Evolutionary conservation across 1,140 invertebrate genomes (phyloP), one percentile per base, ranked within the genome.

Genomic region (Drosophila takahashii): DNA sequence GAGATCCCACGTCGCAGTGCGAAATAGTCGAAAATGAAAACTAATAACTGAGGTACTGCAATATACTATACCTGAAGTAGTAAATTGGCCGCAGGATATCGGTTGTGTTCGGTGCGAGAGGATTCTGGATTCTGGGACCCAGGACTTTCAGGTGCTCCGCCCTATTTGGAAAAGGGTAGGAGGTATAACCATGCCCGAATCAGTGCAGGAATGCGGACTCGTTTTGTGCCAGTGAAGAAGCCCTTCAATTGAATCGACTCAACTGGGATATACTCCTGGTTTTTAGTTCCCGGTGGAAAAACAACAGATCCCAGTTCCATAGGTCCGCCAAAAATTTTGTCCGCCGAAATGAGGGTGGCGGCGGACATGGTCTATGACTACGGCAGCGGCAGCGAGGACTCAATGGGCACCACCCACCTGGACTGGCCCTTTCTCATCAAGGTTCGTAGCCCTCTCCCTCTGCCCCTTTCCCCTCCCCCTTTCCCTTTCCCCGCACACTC

Each of bases 361-460:
- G 45, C 87, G 47, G 84, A 89, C 62, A 66, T 84, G 60, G 60
- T 67, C 36, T 89, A 89, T 16, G 83, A 85, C 42, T 86, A 87
- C 26, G 72, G 71, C 39, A 44, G 18, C 26, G 72, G 71, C 39
- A 44, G 18, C 45, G 81, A 87, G 39, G 86, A 90, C 47, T 52
- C 75, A 39, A 81, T 77, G 57, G 84, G 89, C 41, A 62, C 81
- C 18, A 60, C 78, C 8, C 90, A 90, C 15, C 52, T 91, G 67
- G 90, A 91, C 52, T 91, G 90, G 90, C 90, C 90, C n/a, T 91
- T 91, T 36, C 71, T 91, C 45, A 91, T 91, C 58, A 91, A 91
- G 86, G 90, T 91, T 51, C 58, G 77, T 90, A 47, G 26, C 45
- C 45, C 29, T 8, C 29, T 4, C 5, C 6, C 42, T 4, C 18